Percentiles rank a stretch among this genome's conserved stretches.
phyloP scores from a whole-genome alignment of 2,888 invertebrate species.

The Leptinotarsa haldemani region DNA sequence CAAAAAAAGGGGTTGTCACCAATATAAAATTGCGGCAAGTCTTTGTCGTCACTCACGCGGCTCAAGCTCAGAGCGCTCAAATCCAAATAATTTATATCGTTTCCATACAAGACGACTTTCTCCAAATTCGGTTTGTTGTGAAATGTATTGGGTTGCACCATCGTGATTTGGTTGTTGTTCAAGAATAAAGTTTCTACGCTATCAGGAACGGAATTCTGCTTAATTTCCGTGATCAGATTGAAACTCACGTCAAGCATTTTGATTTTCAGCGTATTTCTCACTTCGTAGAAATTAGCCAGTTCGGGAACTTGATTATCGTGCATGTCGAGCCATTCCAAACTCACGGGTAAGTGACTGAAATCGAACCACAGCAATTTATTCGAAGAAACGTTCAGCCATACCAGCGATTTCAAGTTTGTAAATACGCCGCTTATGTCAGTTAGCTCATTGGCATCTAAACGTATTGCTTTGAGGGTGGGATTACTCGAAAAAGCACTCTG shows the following conservation, averaged over 20 bases:
- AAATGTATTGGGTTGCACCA: conserved; percentile 78
- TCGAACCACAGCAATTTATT: conserved; percentile 85
- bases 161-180: conserved; percentile 80
- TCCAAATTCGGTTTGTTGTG: conserved; percentile 77
- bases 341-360: conserved; percentile 80
- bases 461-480: conserved; percentile 78
- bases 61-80: conserved; percentile 78
- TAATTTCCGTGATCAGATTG: conserved; percentile 77
- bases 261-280: conserved; percentile 74
- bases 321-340: conserved; percentile 84
- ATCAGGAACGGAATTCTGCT: conserved; percentile 78
- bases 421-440: conserved; percentile 83
- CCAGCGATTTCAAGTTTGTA: conserved; percentile 77
- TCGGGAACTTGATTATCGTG: conserved; percentile 83
- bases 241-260: conserved; percentile 83
- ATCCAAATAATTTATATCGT: conserved; percentile 79
- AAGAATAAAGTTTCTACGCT: conserved; percentile 78
- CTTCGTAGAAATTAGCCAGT: conserved; percentile 79
- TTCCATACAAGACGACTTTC: conserved; percentile 81
- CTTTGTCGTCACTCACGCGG: conserved; percentile 74
- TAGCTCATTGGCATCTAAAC: conserved; percentile 82
- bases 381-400: conserved; percentile 85
- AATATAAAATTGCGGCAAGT: conserved; percentile 82
- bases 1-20: conserved; percentile 87
- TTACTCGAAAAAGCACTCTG: conserved; percentile 82